Evolutionary conservation across 2,888 invertebrate species (phyloP).

Genomic region (Noctua janthina): DNA sequence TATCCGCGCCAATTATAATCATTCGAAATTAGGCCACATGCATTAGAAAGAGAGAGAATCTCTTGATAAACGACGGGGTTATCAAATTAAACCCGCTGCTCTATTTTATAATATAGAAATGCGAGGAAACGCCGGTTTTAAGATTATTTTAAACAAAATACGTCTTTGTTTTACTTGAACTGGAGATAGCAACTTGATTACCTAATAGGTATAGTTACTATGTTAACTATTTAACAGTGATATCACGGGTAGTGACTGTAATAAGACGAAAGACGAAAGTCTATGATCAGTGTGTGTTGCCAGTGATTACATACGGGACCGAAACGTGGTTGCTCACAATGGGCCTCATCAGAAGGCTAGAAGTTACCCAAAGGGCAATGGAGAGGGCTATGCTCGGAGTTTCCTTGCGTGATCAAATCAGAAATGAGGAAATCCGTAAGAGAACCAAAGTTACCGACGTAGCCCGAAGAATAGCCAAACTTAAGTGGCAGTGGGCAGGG

Average conservation of each 20-base stretch:
- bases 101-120: conserved; percentile 72
- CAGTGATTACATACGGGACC: too few relatives aligned
- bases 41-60: conserved; percentile 84
- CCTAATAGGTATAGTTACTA: conserved; percentile 9
- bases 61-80: conserved; percentile 79
- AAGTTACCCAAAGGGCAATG: too few relatives aligned
- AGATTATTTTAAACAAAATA: conserved; percentile 43
- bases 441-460: too few relatives aligned
- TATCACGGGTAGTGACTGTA: not conserved
- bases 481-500: too few relatives aligned
- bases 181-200: conserved; percentile 28
- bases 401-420: too few relatives aligned
- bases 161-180: conserved; percentile 43
- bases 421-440: too few relatives aligned
- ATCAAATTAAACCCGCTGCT: conserved; percentile 78
- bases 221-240: not conserved
- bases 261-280: too few relatives aligned
- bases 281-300: too few relatives aligned
- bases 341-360: too few relatives aligned
- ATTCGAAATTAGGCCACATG: conserved; percentile 82
- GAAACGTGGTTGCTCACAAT: too few relatives aligned
- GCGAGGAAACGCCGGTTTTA: conserved; percentile 59
- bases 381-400: too few relatives aligned
- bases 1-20: conserved; percentile 66
- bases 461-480: too few relatives aligned